Evolutionary conservation across 2,797 vertebrate genomes (phyloP), one percentile per base, ranked within the genome.

Genomic region (Vespertilio murinus): DNA sequence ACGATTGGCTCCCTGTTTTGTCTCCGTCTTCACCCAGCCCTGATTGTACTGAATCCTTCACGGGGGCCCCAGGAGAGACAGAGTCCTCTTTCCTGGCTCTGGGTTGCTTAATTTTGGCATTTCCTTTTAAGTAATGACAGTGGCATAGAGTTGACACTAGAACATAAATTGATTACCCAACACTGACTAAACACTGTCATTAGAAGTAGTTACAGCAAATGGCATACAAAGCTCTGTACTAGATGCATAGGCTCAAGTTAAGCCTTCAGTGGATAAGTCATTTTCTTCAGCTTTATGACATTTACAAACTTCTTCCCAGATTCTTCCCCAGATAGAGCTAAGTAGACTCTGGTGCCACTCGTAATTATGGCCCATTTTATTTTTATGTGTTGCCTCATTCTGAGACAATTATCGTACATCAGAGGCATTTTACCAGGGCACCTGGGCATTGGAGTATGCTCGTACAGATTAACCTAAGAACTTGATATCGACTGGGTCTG

Each of bases 331-430:
- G 71, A 56, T 81, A 69, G 56, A 93, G 30, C 33, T 88, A 89
- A 87, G 42, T 80, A 86, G 59, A 83, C 42, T 91, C 40, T 74
- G 25, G 49, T 93, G 18, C 8, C 52, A 80, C 30, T 33, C 30
- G 23, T 92, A 80, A 91, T 91, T 86, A 86, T 30, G 61, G 23
- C 45, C 92, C 94, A 85, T 78, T 89, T 95, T 93, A 90, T 88
- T 93, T 92, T 92, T 54, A 73, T 47, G 23, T 56, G 18, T 16
- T 61, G 18, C 54, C 67, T 96, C 40, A 86, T 93, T 92, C 77
- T 88, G 17, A 91, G 67, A 59, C 71, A 92, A 47, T 94, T 84
- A 89, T 69, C 25, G 82, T 64, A 93, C 75, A 71, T 75, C 67
- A 78, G 59, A 80, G 59, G 88, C 25, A 90, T 71, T 56, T 90